A percentile compares a stretch with the other conserved stretches of the same genome.
Conservation (phyloP, 2,113 vertebrate species). For the Tricholaema leucomelas region DNA sequence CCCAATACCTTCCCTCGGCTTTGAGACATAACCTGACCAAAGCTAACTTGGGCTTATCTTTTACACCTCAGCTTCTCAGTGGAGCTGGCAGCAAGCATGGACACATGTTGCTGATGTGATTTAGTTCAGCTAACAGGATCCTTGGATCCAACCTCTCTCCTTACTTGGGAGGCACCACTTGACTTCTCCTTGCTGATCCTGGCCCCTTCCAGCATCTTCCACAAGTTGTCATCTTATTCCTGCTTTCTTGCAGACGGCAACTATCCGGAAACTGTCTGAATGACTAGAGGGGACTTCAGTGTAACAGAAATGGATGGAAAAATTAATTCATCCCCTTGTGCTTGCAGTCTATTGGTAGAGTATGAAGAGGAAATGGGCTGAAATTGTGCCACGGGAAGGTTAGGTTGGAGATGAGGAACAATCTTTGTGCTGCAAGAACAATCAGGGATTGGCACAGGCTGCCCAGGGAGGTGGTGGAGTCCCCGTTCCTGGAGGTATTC, state of each 20-base stretch:
- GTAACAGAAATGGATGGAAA: not conserved
- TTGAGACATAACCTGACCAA: conserved; percentile 26
- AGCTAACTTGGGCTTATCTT: conserved; percentile 24
- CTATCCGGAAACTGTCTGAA: not conserved
- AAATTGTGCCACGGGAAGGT: no score
- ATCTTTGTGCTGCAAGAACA: no score
- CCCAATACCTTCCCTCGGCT: not conserved
- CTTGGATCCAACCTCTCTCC: not conserved
- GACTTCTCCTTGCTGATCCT: not conserved
- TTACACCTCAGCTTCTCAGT: not conserved
- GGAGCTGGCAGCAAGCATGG: not conserved
- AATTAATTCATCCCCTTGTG: not conserved
- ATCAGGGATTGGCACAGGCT: no score
- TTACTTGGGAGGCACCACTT: not conserved
- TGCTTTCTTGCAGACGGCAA: not conserved
- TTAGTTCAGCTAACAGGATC: not conserved
- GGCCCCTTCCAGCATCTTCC: not conserved
- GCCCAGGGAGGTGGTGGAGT: no score
- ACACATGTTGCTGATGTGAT: not conserved
- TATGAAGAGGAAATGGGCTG: not conserved
- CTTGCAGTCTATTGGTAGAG: not conserved
- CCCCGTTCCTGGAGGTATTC: no score
- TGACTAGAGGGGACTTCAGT: not conserved
- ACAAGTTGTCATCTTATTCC: not conserved
- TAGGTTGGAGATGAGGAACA: no score